A percentile compares a stretch with the other conserved stretches of the same genome.
phyloP scores from a whole-genome alignment of 2,113 vertebrate species.

The Hippocampus barbouri region DNA sequence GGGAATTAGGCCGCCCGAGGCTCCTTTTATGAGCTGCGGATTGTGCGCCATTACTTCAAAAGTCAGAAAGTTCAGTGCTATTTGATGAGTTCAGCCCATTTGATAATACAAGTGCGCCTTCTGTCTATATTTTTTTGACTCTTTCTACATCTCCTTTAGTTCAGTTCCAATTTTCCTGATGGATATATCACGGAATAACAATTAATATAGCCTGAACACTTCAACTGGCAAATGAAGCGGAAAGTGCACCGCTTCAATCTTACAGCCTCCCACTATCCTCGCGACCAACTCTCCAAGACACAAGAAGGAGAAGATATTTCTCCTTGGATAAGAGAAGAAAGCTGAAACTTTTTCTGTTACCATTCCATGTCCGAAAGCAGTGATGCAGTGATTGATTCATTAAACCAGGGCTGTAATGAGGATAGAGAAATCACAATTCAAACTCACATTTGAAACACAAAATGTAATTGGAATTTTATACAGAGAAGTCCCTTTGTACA shows the following conservation, averaged over 20 bases:
- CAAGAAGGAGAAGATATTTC: constrained; percentile 49
- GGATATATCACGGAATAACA: constrained; percentile 43
- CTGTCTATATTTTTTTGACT: constrained; percentile 21
- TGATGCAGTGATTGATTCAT: constrained; percentile 74
- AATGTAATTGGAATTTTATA: constrained; percentile 82
- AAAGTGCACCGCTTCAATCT: constrained; percentile 57
- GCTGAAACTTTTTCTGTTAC: constrained; percentile 60
- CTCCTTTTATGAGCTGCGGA: constrained; percentile 6
- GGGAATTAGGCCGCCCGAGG: constrained; percentile 5
- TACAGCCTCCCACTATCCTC: constrained; percentile 39
- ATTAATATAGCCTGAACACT: constrained; percentile 57
- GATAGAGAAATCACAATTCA: constrained; percentile 77
- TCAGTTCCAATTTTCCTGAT: constrained; percentile 47
- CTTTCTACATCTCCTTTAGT: constrained; percentile 46
- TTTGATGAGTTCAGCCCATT: constrained; percentile 33
- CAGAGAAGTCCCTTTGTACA: constrained; percentile 76
- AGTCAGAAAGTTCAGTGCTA: constrained; percentile 26
- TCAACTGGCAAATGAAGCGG: constrained; percentile 52
- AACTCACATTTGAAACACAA: constrained; percentile 75
- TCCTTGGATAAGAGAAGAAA: constrained; percentile 56
- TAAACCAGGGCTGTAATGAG: constrained; percentile 72
- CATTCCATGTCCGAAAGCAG: constrained; percentile 74
- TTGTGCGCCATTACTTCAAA: constrained; percentile 14
- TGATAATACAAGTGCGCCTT: constrained; percentile 39
- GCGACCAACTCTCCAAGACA: constrained; percentile 46